phyloP scores from a whole-genome alignment of 2,113 vertebrate species.

The Crotalus viridis region DNA sequence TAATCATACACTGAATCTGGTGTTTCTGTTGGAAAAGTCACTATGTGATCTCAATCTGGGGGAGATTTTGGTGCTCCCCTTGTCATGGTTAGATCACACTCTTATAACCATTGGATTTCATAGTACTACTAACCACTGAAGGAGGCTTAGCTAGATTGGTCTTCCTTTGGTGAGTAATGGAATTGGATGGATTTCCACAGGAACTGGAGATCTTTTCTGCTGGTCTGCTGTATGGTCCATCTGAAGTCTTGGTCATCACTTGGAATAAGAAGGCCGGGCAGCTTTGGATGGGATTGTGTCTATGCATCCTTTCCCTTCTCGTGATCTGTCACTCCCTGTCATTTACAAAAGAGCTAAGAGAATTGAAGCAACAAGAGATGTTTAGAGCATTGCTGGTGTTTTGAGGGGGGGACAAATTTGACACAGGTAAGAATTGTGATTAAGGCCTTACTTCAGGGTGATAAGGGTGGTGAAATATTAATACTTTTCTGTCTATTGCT shows the following conservation, averaged over 20 bases:
- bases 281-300: not conserved
- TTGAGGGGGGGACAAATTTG: no score
- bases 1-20: not conserved
- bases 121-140: not conserved
- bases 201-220: not conserved
- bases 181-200: not conserved
- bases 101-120: not conserved
- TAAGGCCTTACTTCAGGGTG: not conserved
- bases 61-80: not conserved
- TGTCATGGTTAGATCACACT: not conserved
- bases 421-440: not conserved
- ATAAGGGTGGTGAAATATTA: not conserved
- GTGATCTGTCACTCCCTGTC: not conserved
- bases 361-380: not conserved
- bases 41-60: not conserved
- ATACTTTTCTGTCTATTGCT: not conserved
- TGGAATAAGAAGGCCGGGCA: not conserved
- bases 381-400: not conserved
- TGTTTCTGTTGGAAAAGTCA: not conserved
- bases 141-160: not conserved
- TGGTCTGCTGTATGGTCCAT: not conserved
- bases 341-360: not conserved
- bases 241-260: not conserved
- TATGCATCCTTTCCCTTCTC: not conserved
- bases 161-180: not conserved